phyloP scores from a whole-genome alignment of 2,113 vertebrate species.

The Ailurus styani region DNA sequence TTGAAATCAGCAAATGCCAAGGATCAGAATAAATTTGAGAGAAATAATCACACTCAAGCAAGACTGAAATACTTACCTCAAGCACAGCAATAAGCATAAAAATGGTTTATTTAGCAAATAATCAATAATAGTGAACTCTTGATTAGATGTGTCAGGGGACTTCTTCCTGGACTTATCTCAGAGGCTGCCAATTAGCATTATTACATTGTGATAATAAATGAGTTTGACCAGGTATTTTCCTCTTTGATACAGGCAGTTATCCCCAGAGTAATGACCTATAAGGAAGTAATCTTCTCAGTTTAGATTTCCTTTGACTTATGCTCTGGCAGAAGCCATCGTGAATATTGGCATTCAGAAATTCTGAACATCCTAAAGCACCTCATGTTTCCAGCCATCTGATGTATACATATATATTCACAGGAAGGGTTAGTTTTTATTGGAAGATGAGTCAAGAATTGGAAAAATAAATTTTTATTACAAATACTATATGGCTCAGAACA shows the following conservation, averaged over 20 bases:
- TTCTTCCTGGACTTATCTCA: not conserved
- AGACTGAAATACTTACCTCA: not conserved
- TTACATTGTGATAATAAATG: slow-evolving; percentile 45
- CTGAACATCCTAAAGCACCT: not conserved
- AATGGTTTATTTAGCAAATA: slow-evolving; percentile 34
- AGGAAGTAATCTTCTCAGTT: slow-evolving; percentile 24
- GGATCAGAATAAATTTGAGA: not conserved
- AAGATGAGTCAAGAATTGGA: not conserved
- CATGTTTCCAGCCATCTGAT: not conserved
- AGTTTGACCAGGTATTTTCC: slow-evolving; percentile 53
- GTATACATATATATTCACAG: not conserved
- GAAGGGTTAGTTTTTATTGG: not conserved
- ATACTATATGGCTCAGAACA: not conserved
- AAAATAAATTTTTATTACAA: slow-evolving; percentile 17
- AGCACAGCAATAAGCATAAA: slow-evolving; percentile 6
- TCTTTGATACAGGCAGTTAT: slow-evolving; percentile 7
- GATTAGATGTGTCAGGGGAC: slow-evolving; percentile 23
- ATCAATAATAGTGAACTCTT: slow-evolving; percentile 31
- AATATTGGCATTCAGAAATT: not conserved
- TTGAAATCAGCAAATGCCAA: not conserved
- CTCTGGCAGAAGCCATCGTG: not conserved
- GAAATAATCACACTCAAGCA: slow-evolving; percentile 41
- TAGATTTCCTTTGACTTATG: not conserved
- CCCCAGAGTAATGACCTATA: slow-evolving; percentile 1
- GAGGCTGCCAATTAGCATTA: slow-evolving; percentile 36